Base-by-base conservation (phyloP, 2,797 vertebrate species). In the Melanotaenia maccullochi region DNA sequence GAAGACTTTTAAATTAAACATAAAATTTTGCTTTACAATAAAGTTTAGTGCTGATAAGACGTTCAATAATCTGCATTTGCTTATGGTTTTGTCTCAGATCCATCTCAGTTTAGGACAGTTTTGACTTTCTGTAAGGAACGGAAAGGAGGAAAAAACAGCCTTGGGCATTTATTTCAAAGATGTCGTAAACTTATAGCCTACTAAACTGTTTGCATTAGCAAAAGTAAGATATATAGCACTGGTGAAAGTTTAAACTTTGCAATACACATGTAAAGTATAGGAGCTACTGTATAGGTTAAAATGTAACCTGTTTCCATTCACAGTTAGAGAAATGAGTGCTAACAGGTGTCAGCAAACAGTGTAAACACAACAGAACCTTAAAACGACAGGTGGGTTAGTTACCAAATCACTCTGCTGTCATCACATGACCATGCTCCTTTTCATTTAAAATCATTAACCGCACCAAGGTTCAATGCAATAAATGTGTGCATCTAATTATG, bases 401-500 rank as follows among this genome's bases (percentile, higher is more conserved):
- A 52, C 22, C 16, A 42, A 60, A 14, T 75, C 18, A 49, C 47
- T 40, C 47, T 56, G 32, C 70, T 67, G 16, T 70, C 52, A 68
- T 57, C 13, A 32, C 22, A 54, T 32, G 7, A 47, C 51, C 18
- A 2, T 18, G 14, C 3, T 4, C 58, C n/a, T 1, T 69, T 72
- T 38, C 22, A 65, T 18, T 32, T 33, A 44, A 51, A 55, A 5
- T 55, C 0, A 0, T 0, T 4, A 5, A 30, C 4, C 22, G 8
- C 6, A 28, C 12, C 42, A 24, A 59, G 36, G 60, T 11, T 59
- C 4, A 64, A 7, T 1, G 9, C 42, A 28, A 1, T 66, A 5
- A 40, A 36, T 9, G 13, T 67, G 9, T 33, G 3, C 8, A 51
- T 54, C 16, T 2, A 18, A 4, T 25, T 42, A 12, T 20, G 18